phyloP scores from a whole-genome alignment of 2,113 vertebrate species.

The Tyrannus savana region DNA sequence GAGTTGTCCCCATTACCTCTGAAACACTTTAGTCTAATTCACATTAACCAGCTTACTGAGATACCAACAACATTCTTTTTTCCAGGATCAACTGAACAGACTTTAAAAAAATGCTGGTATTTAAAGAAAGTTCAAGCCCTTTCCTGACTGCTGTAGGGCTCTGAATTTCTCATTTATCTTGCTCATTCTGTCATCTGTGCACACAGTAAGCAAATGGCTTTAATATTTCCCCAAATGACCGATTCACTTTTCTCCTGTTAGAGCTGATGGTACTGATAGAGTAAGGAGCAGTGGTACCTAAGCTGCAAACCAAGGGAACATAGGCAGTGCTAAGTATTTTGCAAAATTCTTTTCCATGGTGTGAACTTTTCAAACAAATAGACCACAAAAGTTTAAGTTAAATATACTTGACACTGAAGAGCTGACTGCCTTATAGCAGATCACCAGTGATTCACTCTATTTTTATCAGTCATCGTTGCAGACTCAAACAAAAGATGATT shows the following conservation, averaged over 20 bases:
- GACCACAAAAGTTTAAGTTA: background rate
- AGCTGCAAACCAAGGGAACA: background rate
- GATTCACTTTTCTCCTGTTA: background rate
- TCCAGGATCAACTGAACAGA: conserved; percentile 29
- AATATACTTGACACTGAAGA: background rate
- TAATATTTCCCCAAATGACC: background rate
- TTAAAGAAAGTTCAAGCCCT: conserved; percentile 45
- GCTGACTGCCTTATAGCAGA: background rate
- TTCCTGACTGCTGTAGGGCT: conserved; percentile 23
- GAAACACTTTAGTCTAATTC: conserved; percentile 39
- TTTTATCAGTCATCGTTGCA: background rate
- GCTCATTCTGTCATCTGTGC: background rate
- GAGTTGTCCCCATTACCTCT: conserved; percentile 17
- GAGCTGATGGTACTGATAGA: background rate
- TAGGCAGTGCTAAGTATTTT: background rate
- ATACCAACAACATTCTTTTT: conserved; percentile 45
- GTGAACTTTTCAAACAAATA: background rate
- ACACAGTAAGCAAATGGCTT: conserved; percentile 1
- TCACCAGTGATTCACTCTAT: background rate
- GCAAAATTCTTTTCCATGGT: background rate
- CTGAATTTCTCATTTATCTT: conserved; percentile 27
- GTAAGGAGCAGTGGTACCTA: background rate
- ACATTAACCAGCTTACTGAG: conserved; percentile 7
- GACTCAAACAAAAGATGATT: background rate
- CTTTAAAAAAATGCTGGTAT: background rate